Conservation (phyloP, 2,888 invertebrate genomes). For the Spialia ferax region DNA sequence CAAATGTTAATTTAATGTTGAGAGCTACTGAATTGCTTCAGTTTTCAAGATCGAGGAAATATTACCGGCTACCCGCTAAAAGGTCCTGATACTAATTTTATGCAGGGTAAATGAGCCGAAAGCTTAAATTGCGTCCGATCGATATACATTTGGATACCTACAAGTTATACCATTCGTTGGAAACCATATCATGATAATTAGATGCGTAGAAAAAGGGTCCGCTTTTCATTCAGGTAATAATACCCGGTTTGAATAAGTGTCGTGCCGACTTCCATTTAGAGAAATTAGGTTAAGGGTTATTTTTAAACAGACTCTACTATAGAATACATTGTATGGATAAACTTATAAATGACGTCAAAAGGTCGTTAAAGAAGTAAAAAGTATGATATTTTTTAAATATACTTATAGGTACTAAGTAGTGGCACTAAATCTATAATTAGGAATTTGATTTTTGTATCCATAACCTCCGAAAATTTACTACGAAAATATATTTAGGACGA, state of each 20-base stretch:
- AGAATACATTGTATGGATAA: not conserved
- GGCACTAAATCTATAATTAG: no score
- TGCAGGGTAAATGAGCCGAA: slow-evolving; percentile 79
- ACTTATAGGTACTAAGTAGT: no score
- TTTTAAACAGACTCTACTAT: not conserved
- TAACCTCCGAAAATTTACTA: no score
- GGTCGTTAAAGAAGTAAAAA: no score
- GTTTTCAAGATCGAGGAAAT: slow-evolving; percentile 78
- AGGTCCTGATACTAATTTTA: slow-evolving; percentile 81
- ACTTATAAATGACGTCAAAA: not conserved
- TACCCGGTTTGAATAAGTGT: slow-evolving; percentile 6
- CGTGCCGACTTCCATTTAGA: not conserved
- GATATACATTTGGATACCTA: slow-evolving; percentile 79
- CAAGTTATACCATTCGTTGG: slow-evolving; percentile 69
- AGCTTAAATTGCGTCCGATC: slow-evolving; percentile 68
- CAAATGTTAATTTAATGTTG: slow-evolving; percentile 85
- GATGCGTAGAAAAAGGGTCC: slow-evolving; percentile 51
- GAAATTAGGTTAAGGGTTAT: not conserved
- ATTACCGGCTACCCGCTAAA: slow-evolving; percentile 70
- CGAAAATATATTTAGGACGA: no score
- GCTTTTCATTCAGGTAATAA: slow-evolving; percentile 12
- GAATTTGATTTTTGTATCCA: no score
- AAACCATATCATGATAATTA: slow-evolving; percentile 72
- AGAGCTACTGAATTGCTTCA: slow-evolving; percentile 79
- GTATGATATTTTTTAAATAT: no score